These are phyloP conservation scores for Phorcus lineatus DNA, from an alignment of 2,888 invertebrate genomes.

Conservation along the genomic window DNA sequence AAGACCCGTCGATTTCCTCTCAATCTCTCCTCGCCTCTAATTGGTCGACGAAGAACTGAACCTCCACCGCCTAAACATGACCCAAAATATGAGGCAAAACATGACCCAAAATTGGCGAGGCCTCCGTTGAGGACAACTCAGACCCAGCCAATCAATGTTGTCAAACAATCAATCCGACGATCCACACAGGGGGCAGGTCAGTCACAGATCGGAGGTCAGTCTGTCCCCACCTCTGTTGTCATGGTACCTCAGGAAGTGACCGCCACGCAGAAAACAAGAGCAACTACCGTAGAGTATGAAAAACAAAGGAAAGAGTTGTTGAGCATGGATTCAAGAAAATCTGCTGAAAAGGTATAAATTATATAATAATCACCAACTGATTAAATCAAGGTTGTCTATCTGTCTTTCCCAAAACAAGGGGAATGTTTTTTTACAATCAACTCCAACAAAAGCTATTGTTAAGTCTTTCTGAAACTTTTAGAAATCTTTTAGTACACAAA, in stretches of 20 bases:
- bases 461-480: no score
- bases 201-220: not conserved
- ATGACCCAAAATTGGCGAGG: conserved; percentile 17
- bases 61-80: conserved; percentile 28
- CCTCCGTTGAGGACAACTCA: not conserved
- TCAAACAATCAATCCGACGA: conserved; percentile 8
- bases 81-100: conserved; percentile 9
- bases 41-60: conserved; percentile 49
- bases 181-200: conserved; percentile 8
- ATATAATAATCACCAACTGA: no score
- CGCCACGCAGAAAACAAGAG: conserved; percentile 31
- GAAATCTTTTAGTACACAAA: no score
- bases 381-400: no score
- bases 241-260: conserved; percentile 13
- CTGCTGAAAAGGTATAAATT: not conserved
- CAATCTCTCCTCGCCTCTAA: conserved; percentile 56
- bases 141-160: conserved; percentile 7
- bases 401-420: no score
- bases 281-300: conserved; percentile 47
- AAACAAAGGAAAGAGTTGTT: conserved; percentile 54
- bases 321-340: conserved; percentile 29
- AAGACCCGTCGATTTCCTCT: conserved; percentile 54
- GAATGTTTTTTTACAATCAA: no score
- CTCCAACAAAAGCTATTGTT: no score
- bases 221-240: not conserved